A percentile compares a stretch with the other conserved stretches of the same genome.
phyloP scores from a whole-genome alignment of 1,140 invertebrate species.

The Lineus longissimus region DNA sequence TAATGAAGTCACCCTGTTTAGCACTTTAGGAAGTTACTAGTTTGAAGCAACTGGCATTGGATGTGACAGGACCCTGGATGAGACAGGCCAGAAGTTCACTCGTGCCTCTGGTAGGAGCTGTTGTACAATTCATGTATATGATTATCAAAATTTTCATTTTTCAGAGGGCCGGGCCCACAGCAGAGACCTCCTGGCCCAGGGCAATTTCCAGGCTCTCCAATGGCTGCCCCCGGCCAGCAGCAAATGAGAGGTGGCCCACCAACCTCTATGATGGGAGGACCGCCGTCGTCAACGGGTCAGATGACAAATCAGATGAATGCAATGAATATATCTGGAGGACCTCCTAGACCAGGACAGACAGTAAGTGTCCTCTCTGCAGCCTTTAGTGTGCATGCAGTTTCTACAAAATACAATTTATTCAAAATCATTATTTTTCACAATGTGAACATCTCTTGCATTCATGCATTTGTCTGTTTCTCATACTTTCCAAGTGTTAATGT shows the following conservation, averaged over 20 bases:
- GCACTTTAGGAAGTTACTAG: too few species aligned
- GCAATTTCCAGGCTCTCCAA: background rate
- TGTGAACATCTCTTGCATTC: too few species aligned
- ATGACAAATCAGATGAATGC: slow-evolving; percentile 52
- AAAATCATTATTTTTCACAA: too few species aligned
- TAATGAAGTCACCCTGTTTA: too few species aligned
- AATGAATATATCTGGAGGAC: slow-evolving; percentile 42
- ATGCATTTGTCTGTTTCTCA: too few species aligned
- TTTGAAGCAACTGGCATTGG: too few species aligned
- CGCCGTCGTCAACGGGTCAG: slow-evolving; percentile 21
- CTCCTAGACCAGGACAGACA: background rate
- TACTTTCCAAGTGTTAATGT: too few species aligned
- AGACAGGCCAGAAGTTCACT: too few species aligned
- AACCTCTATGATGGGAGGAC: slow-evolving; percentile 9
- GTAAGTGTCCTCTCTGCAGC: background rate
- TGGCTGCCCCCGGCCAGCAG: background rate
- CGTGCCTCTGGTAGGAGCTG: too few species aligned
- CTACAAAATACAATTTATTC: too few species aligned
- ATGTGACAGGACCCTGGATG: too few species aligned
- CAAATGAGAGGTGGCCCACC: slow-evolving; percentile 1
- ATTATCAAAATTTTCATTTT: background rate
- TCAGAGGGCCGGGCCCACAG: background rate
- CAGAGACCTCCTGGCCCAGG: slow-evolving; percentile 3
- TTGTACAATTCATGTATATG: too few species aligned
- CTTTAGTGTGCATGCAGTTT: slow-evolving; percentile 3